A percentile compares a stretch with the other conserved stretches of the same genome.
Evolutionary conservation across 2,888 invertebrate genomes (phyloP).

Genomic region (Oeneis ivallda): DNA sequence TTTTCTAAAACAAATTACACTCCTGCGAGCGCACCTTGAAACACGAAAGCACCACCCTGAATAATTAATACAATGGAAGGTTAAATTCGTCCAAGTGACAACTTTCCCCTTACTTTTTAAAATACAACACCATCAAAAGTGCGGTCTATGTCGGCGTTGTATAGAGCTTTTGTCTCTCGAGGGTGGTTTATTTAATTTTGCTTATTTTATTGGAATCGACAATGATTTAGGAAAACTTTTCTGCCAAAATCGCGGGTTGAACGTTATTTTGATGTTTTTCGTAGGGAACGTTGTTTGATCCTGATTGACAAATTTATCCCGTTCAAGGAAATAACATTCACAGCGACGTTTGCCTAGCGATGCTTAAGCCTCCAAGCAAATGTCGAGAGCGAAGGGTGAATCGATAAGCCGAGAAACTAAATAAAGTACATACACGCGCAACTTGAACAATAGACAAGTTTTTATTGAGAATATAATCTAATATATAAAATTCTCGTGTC

Average conservation of each 20-base stretch:
- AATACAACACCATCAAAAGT: constrained; percentile 78
- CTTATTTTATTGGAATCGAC: constrained; percentile 76
- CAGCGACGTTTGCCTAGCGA: constrained; percentile 50
- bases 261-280: constrained; percentile 48
- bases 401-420: constrained; percentile 41
- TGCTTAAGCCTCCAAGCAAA: constrained; percentile 60
- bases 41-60: constrained; percentile 75
- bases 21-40: constrained; percentile 74
- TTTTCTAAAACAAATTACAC: constrained; percentile 75
- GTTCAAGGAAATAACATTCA: constrained; percentile 64
- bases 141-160: constrained; percentile 66
- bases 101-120: constrained; percentile 78
- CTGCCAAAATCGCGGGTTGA: constrained; percentile 50
- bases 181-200: constrained; percentile 78
- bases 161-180: constrained; percentile 76
- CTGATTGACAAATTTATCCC: constrained; percentile 74
- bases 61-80: constrained; percentile 82
- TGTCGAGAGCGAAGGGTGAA: constrained; percentile 61
- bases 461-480: background rate
- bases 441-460: constrained; percentile 8
- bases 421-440: constrained; percentile 21
- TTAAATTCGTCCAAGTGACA: constrained; percentile 80
- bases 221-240: constrained; percentile 73
- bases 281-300: constrained; percentile 63
- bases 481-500: too few species aligned